Conservation (phyloP, 2,888 invertebrate species). For the Falcaria lacertinaria region DNA sequence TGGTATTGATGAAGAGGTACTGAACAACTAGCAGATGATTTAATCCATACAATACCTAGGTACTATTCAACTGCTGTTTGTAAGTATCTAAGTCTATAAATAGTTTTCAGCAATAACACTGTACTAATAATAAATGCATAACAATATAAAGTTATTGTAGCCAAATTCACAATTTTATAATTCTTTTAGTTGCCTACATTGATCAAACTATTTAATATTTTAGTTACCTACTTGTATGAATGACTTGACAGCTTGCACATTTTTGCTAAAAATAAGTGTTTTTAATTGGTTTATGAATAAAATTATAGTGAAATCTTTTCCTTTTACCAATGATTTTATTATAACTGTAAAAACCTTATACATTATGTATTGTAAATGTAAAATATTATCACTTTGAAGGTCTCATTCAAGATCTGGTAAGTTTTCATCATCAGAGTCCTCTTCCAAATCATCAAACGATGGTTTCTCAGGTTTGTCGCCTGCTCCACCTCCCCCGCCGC, state of each 20-base stretch:
- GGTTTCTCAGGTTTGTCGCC: slow-evolving; percentile 81
- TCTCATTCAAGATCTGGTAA: slow-evolving; percentile 86
- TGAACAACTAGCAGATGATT: background rate
- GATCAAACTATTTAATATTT: background rate
- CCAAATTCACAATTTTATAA: too few relatives aligned
- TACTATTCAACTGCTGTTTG: background rate
- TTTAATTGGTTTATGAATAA: slow-evolving; percentile 1
- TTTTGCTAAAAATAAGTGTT: background rate
- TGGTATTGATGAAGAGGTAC: background rate
- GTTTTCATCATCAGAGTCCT: slow-evolving; percentile 90
- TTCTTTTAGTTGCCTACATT: background rate
- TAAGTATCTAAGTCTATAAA: background rate
- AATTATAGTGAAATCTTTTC: slow-evolving; percentile 2
- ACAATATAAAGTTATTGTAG: background rate
- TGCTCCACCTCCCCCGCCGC: slow-evolving; percentile 61
- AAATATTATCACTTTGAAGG: slow-evolving; percentile 44
- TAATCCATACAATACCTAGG: background rate
- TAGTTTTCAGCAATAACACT: background rate
- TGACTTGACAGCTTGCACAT: background rate
- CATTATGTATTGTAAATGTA: slow-evolving; percentile 63
- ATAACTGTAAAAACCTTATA: slow-evolving; percentile 76
- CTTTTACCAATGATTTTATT: slow-evolving; percentile 59
- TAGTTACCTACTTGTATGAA: too few relatives aligned
- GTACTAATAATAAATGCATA: background rate
- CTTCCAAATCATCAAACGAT: slow-evolving; percentile 87